phyloP scores from a whole-genome alignment of 2,113 vertebrate species.

The Hippocampus comes region DNA sequence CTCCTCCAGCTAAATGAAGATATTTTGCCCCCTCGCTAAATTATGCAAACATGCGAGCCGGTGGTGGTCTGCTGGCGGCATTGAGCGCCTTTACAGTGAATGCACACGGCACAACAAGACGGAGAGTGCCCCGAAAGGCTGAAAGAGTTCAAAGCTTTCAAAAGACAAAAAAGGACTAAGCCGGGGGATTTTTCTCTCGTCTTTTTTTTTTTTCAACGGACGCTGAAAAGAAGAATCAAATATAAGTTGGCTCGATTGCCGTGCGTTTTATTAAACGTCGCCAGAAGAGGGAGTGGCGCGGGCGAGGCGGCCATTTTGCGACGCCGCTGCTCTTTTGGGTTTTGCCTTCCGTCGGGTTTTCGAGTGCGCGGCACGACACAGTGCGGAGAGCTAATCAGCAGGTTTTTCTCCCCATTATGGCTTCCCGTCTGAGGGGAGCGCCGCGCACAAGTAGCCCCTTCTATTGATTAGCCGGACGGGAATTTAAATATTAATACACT shows the following conservation, averaged over 20 bases:
- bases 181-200: constrained; percentile 86
- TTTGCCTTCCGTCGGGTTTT: constrained; percentile 99
- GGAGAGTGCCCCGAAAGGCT: constrained; percentile 85
- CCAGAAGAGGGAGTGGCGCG: constrained; percentile 84
- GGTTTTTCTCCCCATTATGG: constrained; percentile 91
- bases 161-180: constrained; percentile 99
- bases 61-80: constrained; percentile 95
- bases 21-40: constrained; percentile 78
- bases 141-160: constrained; percentile 99
- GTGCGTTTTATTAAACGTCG: constrained; percentile 68
- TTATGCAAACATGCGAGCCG: constrained; percentile 99
- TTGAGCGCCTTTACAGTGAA: constrained; percentile 99
- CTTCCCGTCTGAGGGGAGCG: constrained; percentile 79
- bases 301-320: constrained; percentile 82
- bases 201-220: constrained; percentile 75
- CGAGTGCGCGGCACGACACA: constrained; percentile 90
- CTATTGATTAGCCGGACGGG: constrained; percentile 79
- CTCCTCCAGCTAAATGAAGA: constrained; percentile 79
- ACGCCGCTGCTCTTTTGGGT: constrained; percentile 98
- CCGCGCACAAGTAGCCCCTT: constrained; percentile 75
- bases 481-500: constrained; percentile 84
- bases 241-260: constrained; percentile 79
- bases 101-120: constrained; percentile 91
- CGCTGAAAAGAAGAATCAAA: constrained; percentile 99
- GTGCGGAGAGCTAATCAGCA: constrained; percentile 89